Percentiles rank a stretch among this genome's conserved stretches.
phyloP scores from a whole-genome alignment of 2,797 vertebrate genomes.

The Hemitrygon akajei region DNA sequence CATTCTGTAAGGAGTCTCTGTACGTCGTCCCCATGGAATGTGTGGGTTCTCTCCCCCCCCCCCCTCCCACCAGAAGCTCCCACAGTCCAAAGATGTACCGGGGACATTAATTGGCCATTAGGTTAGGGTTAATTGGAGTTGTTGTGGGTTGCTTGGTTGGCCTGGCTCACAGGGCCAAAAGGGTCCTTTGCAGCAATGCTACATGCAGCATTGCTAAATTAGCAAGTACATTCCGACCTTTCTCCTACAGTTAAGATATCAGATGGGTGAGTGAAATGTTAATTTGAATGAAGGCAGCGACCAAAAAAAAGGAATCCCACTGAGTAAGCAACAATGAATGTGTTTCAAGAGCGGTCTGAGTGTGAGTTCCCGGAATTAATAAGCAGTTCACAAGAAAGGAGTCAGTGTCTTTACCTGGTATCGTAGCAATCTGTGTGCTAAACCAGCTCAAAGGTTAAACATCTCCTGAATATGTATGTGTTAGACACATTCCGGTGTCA shows the following conservation, averaged over 20 bases:
- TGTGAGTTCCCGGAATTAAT: background rate
- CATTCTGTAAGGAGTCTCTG: too few relatives aligned
- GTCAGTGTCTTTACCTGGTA: too few relatives aligned
- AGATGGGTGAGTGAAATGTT: background rate
- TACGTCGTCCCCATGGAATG: too few relatives aligned
- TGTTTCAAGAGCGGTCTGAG: background rate
- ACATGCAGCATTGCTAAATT: too few relatives aligned
- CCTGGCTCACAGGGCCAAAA: too few relatives aligned
- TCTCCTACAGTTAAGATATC: background rate
- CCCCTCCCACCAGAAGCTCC: too few relatives aligned
- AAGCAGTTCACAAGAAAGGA: background rate
- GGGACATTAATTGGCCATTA: too few relatives aligned
- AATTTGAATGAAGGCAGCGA: background rate
- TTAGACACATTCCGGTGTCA: background rate
- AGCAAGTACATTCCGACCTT: background rate
- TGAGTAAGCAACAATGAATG: background rate
- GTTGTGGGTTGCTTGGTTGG: too few relatives aligned
- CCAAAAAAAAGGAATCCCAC: background rate
- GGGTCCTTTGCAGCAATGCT: too few relatives aligned
- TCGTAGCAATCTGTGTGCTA: background rate
- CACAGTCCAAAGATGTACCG: too few relatives aligned
- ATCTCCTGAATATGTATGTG: constrained; percentile 28
- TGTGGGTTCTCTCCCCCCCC: too few relatives aligned
- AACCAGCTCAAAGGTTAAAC: background rate
- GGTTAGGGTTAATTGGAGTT: too few relatives aligned